Conservation (phyloP, 2,888 invertebrate species). For the Netelia inedita region DNA sequence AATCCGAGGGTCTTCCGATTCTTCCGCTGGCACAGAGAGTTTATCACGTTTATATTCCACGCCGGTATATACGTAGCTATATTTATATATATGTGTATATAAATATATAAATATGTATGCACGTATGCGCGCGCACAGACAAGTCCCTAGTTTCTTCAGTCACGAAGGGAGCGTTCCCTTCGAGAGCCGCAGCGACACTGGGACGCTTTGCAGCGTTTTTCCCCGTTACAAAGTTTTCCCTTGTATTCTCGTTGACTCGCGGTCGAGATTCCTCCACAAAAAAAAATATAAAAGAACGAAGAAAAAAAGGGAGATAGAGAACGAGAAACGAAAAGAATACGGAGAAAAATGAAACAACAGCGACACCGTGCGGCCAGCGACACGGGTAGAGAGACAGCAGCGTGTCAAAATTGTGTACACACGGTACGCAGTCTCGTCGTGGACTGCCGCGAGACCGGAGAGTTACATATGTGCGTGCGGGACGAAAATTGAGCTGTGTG, state of each 20-base stretch:
- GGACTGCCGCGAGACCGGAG: conserved; percentile 78
- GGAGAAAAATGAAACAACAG: conserved; percentile 16
- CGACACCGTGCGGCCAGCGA: conserved; percentile 14
- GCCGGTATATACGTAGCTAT: conserved; percentile 3
- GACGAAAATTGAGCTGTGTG: conserved; percentile 64
- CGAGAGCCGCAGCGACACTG: conserved; percentile 3
- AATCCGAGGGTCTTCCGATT: conserved; percentile 1
- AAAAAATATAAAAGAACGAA: background rate
- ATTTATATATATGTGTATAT: background rate
- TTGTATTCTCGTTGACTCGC: background rate
- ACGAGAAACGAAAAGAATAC: background rate
- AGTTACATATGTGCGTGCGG: conserved; percentile 69
- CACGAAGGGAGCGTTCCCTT: background rate
- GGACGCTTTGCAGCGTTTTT: background rate
- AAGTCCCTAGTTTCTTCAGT: background rate
- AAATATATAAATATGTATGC: background rate
- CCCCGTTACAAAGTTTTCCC: background rate
- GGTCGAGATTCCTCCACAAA: conserved; percentile 7
- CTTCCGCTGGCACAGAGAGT: background rate
- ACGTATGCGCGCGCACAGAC: background rate
- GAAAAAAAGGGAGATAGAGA: background rate
- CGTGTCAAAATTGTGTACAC: conserved; percentile 68
- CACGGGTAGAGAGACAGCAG: conserved; percentile 13
- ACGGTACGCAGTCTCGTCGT: conserved; percentile 79
- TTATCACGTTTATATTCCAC: background rate